Evolutionary conservation across 1,140 invertebrate species (phyloP).

Genomic region (Colletes latitarsis): DNA sequence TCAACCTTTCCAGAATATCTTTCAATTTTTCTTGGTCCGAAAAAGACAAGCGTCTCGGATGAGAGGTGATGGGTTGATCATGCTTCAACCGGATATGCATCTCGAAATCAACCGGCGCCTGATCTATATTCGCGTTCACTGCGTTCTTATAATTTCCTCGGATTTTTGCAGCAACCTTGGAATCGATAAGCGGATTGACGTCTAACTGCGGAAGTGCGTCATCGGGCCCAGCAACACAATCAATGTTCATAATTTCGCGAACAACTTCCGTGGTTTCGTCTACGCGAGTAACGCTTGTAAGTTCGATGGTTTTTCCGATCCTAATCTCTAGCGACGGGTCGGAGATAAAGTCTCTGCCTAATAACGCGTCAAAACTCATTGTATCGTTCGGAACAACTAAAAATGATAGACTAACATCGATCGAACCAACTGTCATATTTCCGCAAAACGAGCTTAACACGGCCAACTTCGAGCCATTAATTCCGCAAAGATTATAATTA

Average conservation of each 20-base stretch:
- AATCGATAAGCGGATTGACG: not conserved
- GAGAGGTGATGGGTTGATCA: not conserved
- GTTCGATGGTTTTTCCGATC: not conserved
- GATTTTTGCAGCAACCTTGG: not conserved
- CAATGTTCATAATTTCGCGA: not conserved
- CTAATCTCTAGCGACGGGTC: not conserved
- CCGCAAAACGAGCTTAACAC: not conserved
- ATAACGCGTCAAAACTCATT: not conserved
- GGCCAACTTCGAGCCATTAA: not conserved
- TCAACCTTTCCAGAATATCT: not conserved
- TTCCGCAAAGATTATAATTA: not conserved
- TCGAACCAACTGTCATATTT: not conserved
- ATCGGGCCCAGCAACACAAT: not conserved
- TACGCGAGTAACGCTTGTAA: not conserved
- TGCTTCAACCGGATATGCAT: not conserved
- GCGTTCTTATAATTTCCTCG: not conserved
- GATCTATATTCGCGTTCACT: not conserved
- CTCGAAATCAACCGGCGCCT: not conserved
- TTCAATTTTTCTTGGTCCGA: not conserved
- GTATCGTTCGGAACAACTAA: not conserved
- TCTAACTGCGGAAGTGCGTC: not conserved
- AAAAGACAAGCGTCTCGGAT: not conserved
- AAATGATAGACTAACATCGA: not conserved
- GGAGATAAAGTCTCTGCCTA: not conserved
- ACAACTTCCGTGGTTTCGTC: not conserved